A percentile compares a stretch with the other conserved stretches of the same genome.
phyloP scores from a whole-genome alignment of 2,888 invertebrate genomes.

The Agrenia bidenticulata region DNA sequence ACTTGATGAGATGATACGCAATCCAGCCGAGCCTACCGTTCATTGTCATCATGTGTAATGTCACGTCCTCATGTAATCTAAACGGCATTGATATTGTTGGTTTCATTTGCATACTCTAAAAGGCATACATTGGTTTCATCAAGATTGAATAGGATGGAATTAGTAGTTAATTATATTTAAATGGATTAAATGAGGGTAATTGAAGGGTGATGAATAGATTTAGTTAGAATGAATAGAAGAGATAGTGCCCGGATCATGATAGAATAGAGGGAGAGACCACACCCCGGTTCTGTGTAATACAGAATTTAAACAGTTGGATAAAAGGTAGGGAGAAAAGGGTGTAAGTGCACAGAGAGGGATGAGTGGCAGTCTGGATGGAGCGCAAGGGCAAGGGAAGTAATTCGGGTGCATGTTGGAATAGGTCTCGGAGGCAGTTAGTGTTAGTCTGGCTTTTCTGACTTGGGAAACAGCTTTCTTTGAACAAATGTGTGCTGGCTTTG shows the following conservation, averaged over 20 bases:
- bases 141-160: no score
- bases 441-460: no score
- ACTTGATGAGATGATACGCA: no score
- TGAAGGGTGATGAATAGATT: neutral
- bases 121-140: no score
- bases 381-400: conserved; percentile 7
- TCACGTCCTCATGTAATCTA: no score
- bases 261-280: conserved; percentile 1
- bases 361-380: neutral
- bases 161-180: neutral
- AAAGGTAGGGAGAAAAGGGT: conserved; percentile 4
- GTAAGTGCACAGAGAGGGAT: conserved; percentile 8
- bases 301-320: neutral
- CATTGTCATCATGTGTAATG: no score
- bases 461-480: no score
- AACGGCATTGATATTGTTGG: no score
- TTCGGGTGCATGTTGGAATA: neutral
- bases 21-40: no score
- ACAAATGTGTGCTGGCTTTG: no score
- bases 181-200: conserved; percentile 4
- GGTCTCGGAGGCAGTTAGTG: no score
- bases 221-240: neutral
- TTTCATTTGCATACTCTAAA: no score
- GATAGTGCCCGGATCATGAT: neutral
- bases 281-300: conserved; percentile 4